phyloP scores from a whole-genome alignment of 2,113 vertebrate genomes.

The Rhea pennata region DNA sequence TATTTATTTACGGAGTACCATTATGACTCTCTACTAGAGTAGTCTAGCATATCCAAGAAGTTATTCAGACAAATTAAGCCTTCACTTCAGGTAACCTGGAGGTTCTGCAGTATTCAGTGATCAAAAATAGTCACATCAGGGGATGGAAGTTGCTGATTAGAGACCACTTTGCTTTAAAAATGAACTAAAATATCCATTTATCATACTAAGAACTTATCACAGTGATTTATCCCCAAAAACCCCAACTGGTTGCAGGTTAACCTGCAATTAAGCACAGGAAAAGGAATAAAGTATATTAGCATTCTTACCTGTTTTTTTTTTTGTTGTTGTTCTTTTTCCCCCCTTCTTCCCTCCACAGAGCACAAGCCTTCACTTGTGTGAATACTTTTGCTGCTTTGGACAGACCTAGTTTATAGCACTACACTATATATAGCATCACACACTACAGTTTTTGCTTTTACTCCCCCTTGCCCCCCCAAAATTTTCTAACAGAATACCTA shows the following conservation, averaged over 20 bases:
- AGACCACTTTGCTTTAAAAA: not conserved
- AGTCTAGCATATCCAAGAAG: not conserved
- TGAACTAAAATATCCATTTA: not conserved
- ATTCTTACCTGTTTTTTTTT: not conserved
- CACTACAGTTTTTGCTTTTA: not conserved
- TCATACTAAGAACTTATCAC: not conserved
- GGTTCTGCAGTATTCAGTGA: not conserved
- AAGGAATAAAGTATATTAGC: not conserved
- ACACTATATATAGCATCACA: rapidly evolving
- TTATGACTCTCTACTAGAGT: not conserved
- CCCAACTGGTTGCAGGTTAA: not conserved
- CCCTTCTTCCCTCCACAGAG: not conserved
- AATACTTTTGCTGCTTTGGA: not conserved
- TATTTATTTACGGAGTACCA: not conserved
- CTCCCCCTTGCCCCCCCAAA: not conserved
- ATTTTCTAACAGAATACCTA: not conserved
- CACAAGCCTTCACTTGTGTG: not conserved
- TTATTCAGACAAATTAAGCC: not conserved
- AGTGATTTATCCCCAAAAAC: not conserved
- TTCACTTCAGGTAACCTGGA: not conserved
- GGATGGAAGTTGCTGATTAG: not conserved
- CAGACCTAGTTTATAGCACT: not conserved
- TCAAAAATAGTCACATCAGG: not conserved
- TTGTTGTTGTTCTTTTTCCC: not conserved
- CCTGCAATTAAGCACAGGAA: not conserved